phyloP scores from a whole-genome alignment of 2,113 vertebrate species.

The Thalassarche chlororhynchos region DNA sequence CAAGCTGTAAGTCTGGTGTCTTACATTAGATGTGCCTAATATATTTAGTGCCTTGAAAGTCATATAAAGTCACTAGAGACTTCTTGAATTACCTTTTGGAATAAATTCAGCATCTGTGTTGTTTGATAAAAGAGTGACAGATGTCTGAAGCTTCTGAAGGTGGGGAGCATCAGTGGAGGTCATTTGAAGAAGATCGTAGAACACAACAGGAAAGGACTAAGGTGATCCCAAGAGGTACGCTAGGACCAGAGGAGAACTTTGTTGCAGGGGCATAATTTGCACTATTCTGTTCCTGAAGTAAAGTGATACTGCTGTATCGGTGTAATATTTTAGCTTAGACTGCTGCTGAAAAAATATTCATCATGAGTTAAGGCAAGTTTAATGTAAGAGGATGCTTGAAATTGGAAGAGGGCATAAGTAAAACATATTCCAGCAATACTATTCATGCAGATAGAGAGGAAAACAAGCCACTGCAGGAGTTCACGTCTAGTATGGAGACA shows the following conservation, averaged over 20 bases:
- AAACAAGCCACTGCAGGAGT: not conserved
- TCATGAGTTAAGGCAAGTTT: not conserved
- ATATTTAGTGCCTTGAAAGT: conserved; percentile 31
- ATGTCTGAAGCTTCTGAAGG: not conserved
- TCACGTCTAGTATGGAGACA: not conserved
- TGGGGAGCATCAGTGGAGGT: not conserved
- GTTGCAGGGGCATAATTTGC: not conserved
- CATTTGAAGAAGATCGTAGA: not conserved
- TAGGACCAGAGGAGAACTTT: not conserved
- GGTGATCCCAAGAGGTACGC: not conserved
- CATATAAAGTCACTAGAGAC: not conserved
- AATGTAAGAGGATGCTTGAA: not conserved
- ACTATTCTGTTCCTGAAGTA: not conserved
- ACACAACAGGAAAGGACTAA: not conserved
- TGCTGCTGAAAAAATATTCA: not conserved
- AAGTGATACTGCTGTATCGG: not conserved
- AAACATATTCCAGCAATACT: not conserved
- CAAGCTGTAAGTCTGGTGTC: not conserved
- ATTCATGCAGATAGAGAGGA: not conserved
- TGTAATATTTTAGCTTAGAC: not conserved
- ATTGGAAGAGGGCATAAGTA: not conserved
- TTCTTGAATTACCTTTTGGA: conserved; percentile 10
- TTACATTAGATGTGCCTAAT: conserved; percentile 14
- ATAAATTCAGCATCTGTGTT: conserved; percentile 1
- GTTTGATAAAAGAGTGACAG: not conserved